These are phyloP conservation scores for Streptopelia turtur DNA, from an alignment of 2,797 vertebrate genomes.

Conservation along the genomic window DNA sequence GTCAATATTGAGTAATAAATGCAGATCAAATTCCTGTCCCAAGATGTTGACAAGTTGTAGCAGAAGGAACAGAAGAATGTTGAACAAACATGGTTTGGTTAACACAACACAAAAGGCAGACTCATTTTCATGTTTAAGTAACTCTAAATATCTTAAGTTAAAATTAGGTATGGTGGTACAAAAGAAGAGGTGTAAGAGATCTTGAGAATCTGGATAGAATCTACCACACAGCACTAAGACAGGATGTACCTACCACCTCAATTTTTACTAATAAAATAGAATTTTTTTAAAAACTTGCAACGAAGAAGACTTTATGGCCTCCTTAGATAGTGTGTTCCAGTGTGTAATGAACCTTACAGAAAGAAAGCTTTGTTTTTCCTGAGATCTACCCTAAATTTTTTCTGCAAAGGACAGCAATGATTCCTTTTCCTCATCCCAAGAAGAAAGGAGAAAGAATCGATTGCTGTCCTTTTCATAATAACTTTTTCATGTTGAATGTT, in stretches of 20 bases:
- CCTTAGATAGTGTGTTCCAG: not conserved
- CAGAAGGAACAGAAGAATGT: not conserved
- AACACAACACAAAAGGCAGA: not conserved
- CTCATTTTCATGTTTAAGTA: not conserved
- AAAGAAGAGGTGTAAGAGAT: not conserved
- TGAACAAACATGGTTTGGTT: not conserved
- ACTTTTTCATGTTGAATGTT: not conserved
- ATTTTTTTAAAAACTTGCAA: not conserved
- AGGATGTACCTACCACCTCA: not conserved
- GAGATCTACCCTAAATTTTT: not conserved
- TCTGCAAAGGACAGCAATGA: not conserved
- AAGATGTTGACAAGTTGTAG: fast-evolving
- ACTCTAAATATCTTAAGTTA: not conserved
- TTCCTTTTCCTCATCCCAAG: not conserved
- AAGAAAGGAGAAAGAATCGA: not conserved
- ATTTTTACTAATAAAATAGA: not conserved
- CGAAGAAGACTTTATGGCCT: not conserved
- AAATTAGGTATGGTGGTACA: not conserved
- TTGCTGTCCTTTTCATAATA: not conserved
- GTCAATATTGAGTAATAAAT: not conserved
- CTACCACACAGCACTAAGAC: not conserved
- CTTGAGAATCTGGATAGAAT: not conserved
- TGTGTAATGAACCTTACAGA: not conserved
- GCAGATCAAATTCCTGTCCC: not conserved
- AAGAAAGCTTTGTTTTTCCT: not conserved